A percentile compares a stretch with the other conserved stretches of the same genome.
Conservation (phyloP, 2,888 invertebrate genomes). For the Odontocolon sp. region DNA sequence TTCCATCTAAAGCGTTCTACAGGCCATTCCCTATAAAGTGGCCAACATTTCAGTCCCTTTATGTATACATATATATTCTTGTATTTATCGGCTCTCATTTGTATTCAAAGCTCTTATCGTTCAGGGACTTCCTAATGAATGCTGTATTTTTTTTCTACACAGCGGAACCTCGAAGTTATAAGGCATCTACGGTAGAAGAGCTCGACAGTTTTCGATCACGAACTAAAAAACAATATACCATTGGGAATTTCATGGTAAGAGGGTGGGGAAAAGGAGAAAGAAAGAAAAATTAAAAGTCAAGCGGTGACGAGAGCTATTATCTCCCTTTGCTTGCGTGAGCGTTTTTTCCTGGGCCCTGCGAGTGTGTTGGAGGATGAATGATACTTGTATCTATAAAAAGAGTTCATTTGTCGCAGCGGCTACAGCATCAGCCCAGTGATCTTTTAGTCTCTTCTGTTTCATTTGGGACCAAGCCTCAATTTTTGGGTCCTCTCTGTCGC, state of each 20-base stretch:
- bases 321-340: constrained; percentile 41
- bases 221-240: constrained; percentile 15
- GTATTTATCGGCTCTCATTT: constrained; percentile 5
- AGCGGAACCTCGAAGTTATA: background rate
- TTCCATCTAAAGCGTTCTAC: no score
- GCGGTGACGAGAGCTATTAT: constrained; percentile 45
- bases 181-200: background rate
- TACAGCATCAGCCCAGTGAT: constrained; percentile 45
- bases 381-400: constrained; percentile 34
- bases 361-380: constrained; percentile 21
- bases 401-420: constrained; percentile 46
- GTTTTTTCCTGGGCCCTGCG: constrained; percentile 21
- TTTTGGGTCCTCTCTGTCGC: constrained; percentile 41
- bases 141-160: background rate
- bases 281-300: constrained; percentile 53
- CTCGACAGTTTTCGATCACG: constrained; percentile 3
- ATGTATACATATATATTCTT: no score
- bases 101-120: constrained; percentile 31
- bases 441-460: constrained; percentile 6
- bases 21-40: no score
- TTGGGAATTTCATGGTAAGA: background rate
- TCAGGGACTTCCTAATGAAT: constrained; percentile 1
- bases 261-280: background rate
- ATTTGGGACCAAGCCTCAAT: constrained; percentile 51
- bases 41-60: no score